Evolutionary conservation across 2,113 vertebrate species (phyloP).

Genomic region (Syrrhaptes paradoxus): DNA sequence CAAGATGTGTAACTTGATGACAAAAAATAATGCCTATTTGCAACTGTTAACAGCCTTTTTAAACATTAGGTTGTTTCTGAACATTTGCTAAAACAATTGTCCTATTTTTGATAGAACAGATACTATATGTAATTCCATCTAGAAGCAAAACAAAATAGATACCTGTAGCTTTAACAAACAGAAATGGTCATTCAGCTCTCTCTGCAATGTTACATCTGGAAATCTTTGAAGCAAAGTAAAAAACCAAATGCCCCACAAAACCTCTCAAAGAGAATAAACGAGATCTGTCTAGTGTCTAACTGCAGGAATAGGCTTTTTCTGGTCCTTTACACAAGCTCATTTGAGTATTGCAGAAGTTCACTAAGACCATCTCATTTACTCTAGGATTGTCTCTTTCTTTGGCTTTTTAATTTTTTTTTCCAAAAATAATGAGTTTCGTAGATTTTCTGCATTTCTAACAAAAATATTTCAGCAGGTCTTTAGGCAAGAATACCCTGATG

Average conservation of each 20-base stretch:
- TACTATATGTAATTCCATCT: neutral
- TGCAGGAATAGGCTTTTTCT: neutral
- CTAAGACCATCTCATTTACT: neutral
- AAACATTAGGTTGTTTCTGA: neutral
- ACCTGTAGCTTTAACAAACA: neutral
- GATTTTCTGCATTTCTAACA: neutral
- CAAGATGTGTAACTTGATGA: neutral
- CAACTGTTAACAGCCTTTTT: slow-evolving; percentile 24
- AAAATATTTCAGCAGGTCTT: neutral
- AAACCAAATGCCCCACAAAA: neutral
- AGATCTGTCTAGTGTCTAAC: neutral
- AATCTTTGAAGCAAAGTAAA: neutral
- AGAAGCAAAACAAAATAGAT: slow-evolving; percentile 4
- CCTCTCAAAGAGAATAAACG: neutral
- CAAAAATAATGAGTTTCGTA: neutral
- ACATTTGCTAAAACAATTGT: slow-evolving; percentile 20
- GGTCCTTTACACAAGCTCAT: neutral
- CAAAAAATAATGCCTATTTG: slow-evolving; percentile 13
- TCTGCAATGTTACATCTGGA: neutral
- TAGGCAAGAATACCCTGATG: neutral
- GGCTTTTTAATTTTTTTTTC: neutral
- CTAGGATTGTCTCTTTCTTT: neutral
- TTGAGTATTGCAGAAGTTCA: neutral
- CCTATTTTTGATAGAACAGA: neutral
- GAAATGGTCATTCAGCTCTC: neutral